These are phyloP conservation scores for Agriopis leucophaearia DNA, from an alignment of 2,888 invertebrate species.

Conservation along the genomic window DNA sequence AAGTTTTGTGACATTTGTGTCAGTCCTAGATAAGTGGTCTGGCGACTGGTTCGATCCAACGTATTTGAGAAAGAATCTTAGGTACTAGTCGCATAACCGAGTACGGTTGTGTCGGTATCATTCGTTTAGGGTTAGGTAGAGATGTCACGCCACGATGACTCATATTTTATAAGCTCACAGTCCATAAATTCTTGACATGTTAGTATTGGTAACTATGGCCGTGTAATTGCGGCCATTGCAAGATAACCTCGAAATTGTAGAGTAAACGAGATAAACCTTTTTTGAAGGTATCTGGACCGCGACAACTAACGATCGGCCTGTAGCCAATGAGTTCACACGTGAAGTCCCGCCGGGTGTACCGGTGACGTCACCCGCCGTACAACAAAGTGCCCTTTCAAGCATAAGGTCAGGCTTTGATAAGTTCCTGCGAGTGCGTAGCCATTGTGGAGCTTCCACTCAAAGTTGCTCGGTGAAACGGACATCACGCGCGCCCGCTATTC, in stretches of 20 bases:
- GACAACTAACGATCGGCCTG: constrained; percentile 1
- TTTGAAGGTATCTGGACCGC: constrained; percentile 15
- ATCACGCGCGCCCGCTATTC: constrained; percentile 15
- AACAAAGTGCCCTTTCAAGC: constrained; percentile 46
- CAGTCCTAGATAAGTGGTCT: too few species aligned
- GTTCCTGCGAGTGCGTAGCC: constrained; percentile 37
- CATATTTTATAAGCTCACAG: constrained; percentile 13
- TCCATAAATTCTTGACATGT: constrained; percentile 9
- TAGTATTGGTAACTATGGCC: constrained; percentile 1
- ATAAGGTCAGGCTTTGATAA: constrained; percentile 46
- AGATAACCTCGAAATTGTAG: constrained; percentile 20
- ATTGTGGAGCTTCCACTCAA: constrained; percentile 38
- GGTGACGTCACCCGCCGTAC: constrained; percentile 40
- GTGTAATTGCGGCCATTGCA: constrained; percentile 2
- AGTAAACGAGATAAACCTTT: constrained; percentile 20
- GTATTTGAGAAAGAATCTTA: background rate
- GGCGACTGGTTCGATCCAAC: background rate
- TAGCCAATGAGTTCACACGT: constrained; percentile 18
- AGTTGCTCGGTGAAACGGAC: constrained; percentile 28
- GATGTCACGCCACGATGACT: constrained; percentile 18
- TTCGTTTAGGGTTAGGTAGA: constrained; percentile 15
- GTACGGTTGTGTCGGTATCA: background rate
- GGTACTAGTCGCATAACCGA: background rate
- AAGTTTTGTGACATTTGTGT: too few species aligned
- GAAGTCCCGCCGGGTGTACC: constrained; percentile 25